Base-by-base conservation (phyloP, 1,140 invertebrate species). In the Drosophila chauvacae region DNA sequence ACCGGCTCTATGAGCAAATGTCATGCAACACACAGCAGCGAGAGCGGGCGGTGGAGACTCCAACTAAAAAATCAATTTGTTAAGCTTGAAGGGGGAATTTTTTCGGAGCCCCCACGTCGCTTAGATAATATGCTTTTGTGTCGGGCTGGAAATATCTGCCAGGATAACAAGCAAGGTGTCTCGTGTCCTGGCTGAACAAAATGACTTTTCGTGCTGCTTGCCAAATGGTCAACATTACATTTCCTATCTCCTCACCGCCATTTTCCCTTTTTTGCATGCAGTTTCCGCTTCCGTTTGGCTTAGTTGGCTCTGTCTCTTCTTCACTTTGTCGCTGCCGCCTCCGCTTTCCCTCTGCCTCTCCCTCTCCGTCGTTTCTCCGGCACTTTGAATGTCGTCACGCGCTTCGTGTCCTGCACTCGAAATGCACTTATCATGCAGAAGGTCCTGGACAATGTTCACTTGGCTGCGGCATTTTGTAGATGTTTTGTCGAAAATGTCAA, bases 401-500 rank as follows among this genome's bases (percentile, higher is more conserved):
- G 77, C 62, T 88, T 41, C 76, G 64, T 77, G 84, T 87, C 64
- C 84, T 87, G 83, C 83, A 84, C 84, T 88, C 79, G 66, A 84
- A 72, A 72, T 84, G 84, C 81, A 88, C 85, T 88, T 90, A 90
- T 90, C 81, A 64, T 64, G 72, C 71, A 56, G 51, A 42, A 50
- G 76, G 45, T 51, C 26, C 41, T n/a, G 63, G 69, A 69, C 56
- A 62, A 80, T 80, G 75, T 77, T 47, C 66, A 39, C 44, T 59
- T 39, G 30, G 23, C 42, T 53, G 66, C 50, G 65, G 68, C 85
- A 81, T 68, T 88, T 88, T 88, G 84, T 84, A 88, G 77, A 61
- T 83, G 84, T 80, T 87, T 88, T 88, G 84, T 88, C 84, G 85
- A 88, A 88, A 88, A 88, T 90, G 85, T 88, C 85, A 88, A 80